Evolutionary conservation across 92 coral and sea anemone genomes (phyloP).

Genomic region (Galaxea fascicularis): DNA sequence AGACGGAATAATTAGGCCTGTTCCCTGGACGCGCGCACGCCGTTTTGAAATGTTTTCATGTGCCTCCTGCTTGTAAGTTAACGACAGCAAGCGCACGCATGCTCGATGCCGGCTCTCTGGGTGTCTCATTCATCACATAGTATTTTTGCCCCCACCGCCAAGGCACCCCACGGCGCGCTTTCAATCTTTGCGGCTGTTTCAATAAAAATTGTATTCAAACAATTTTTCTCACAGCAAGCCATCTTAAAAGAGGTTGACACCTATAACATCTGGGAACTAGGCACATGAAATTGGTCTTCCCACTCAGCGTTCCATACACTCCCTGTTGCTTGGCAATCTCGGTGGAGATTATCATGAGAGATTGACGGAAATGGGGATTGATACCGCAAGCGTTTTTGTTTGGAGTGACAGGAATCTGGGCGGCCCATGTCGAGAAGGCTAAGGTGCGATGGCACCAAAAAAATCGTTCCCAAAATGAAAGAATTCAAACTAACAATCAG

Average conservation of each 20-base stretch:
- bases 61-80: conserved; percentile 10
- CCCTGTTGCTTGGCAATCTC: conserved; percentile 7
- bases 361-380: conserved; percentile 31
- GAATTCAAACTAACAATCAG: background rate
- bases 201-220: conserved; percentile 93
- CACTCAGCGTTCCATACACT: conserved; percentile 8
- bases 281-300: conserved; percentile 23
- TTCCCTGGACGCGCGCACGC: conserved; percentile 4
- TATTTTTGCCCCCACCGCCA: conserved; percentile 75
- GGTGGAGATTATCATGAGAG: conserved; percentile 1
- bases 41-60: conserved; percentile 41
- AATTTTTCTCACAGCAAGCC: conserved; percentile 86
- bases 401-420: conserved; percentile 19
- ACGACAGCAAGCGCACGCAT: conserved; percentile 43
- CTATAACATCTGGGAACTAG: conserved; percentile 48
- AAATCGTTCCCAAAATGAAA: background rate
- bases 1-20: conserved; percentile 1
- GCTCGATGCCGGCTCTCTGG: conserved; percentile 76
- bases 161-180: conserved; percentile 84
- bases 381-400: conserved; percentile 31
- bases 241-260: conserved; percentile 39
- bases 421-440: conserved; percentile 15
- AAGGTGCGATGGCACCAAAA: background rate
- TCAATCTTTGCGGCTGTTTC: conserved; percentile 92
- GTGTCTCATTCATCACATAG: conserved; percentile 79